These are phyloP conservation scores for Crambe crambe DNA, from an alignment of 37 sponge, comb jelly and placozoan genomes.

Conservation along the genomic window DNA sequence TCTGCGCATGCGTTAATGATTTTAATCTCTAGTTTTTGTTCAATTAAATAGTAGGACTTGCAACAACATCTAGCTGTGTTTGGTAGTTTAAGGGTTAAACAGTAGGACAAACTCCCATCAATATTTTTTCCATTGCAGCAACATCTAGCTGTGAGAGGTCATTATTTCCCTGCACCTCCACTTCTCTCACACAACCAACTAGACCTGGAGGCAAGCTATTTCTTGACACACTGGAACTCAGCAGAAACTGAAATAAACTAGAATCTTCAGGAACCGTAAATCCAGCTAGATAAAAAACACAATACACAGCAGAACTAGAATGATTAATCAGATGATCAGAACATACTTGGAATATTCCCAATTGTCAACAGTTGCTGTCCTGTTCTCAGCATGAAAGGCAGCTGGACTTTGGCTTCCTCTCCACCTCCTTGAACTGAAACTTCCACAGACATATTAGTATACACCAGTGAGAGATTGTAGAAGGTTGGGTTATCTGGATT, in stretches of 20 bases:
- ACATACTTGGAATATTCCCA: conserved; percentile 42
- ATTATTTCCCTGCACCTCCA: background rate
- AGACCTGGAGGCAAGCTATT: conserved; percentile 21
- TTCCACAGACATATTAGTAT: background rate
- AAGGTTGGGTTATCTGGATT: background rate
- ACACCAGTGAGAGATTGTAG: conserved; percentile 8
- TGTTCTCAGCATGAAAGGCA: background rate
- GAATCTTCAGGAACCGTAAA: conserved; percentile 5
- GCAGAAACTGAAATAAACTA: conserved; percentile 16
- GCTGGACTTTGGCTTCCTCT: background rate
- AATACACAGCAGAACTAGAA: background rate
- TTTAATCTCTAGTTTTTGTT: no score
- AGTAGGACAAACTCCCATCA: conserved; percentile 14
- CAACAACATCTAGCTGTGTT: no score
- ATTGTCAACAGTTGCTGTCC: conserved; percentile 6
- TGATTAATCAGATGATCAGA: background rate
- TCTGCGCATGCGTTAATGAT: no score
- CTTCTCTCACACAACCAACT: conserved; percentile 14
- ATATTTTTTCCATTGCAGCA: background rate
- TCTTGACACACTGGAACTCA: background rate
- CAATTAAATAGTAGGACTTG: no score
- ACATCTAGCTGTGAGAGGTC: background rate
- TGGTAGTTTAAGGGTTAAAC: no score
- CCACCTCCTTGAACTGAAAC: background rate
- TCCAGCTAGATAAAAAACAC: background rate